Base-by-base conservation (phyloP, 2,113 vertebrate species). In the Melanocharis versteri region DNA sequence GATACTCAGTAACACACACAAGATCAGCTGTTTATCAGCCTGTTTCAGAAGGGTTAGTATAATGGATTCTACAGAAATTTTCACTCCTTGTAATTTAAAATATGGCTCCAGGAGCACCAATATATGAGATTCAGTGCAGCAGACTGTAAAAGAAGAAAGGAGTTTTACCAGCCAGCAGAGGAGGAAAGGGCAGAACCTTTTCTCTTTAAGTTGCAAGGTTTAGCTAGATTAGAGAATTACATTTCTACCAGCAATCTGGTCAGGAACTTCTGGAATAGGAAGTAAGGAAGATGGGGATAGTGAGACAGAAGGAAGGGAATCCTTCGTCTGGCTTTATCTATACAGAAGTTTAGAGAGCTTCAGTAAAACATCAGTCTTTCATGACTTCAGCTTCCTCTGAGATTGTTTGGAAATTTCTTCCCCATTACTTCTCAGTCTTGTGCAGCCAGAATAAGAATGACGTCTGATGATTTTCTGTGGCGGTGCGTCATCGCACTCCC, bases 41-140 rank as follows among this genome's bases (percentile, higher is more conserved):
- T 91, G 35, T 85, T 93, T 93, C 68, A 88, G 79, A 66, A 40
- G 35, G 47, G 40, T 76, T 78, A 70, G 35, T 58, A 37, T 72
- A 96, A 96, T 91, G 88, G 47, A 77, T 96, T 97, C 79, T 77
- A 79, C 94, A 96, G 94, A 83, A 88, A 64, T 80, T 96, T 76
- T 95, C 85, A 70, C 75, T 85, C 62, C 94, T 88, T 90, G 68
- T 87, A 93, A 94, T 88, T 96, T 93, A 94, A 85, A 92, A 92
- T 90, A 70, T 0, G 6, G 30, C 42, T 77, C 82, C 75, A 73
- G 62, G 50, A 85, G 37, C 70, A 85, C 54, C 56, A 70, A 47
- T 92, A 90, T 77, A 47, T 35, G 76, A 73, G n/a, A 58, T 87
- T 81, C 40, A 71, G 16, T 56, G 51, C 16, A 76, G 54, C 57